phyloP scores from a whole-genome alignment of 2,888 invertebrate species.

The Drosophila acutilabella region DNA sequence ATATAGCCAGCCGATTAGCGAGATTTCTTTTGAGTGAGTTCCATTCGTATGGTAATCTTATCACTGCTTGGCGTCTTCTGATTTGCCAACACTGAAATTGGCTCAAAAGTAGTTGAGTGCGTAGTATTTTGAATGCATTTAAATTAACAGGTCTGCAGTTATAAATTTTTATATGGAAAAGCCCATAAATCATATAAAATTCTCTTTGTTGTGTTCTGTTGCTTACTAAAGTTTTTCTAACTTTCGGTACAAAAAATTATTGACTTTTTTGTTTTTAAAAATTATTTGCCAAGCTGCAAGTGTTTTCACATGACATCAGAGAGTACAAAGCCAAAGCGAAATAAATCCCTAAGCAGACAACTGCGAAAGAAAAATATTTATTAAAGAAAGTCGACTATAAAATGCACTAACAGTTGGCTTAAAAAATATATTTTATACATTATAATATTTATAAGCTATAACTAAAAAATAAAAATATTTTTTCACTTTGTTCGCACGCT shows the following conservation, averaged over 20 bases:
- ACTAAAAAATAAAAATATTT: not conserved
- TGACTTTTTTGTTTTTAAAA: conserved; percentile 16
- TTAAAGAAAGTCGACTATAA: not conserved
- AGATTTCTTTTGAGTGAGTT: conserved; percentile 24
- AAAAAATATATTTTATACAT: too few relatives aligned
- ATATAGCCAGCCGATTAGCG: conserved; percentile 46
- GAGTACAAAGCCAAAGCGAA: conserved; percentile 41
- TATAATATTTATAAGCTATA: too few relatives aligned
- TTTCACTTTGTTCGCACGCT: too few relatives aligned
- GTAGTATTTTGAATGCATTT: not conserved
- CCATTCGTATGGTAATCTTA: conserved; percentile 28
- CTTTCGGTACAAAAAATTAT: too few relatives aligned
- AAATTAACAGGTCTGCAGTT: not conserved
- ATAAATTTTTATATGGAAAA: too few relatives aligned
- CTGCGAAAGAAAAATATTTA: conserved; percentile 22
- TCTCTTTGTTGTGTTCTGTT: too few relatives aligned
- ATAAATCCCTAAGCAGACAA: conserved; percentile 62
- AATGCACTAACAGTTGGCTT: conserved; percentile 1
- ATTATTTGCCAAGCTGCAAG: conserved; percentile 31
- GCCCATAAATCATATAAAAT: too few relatives aligned
- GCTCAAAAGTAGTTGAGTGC: conserved; percentile 12
- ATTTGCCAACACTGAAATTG: conserved; percentile 27
- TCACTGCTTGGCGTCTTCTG: conserved; percentile 28
- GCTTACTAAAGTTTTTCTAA: not conserved
- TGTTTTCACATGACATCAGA: not conserved